These are phyloP conservation scores for Psittacula cyanocephala DNA, from an alignment of 2,113 vertebrate genomes.

Conservation along the genomic window DNA sequence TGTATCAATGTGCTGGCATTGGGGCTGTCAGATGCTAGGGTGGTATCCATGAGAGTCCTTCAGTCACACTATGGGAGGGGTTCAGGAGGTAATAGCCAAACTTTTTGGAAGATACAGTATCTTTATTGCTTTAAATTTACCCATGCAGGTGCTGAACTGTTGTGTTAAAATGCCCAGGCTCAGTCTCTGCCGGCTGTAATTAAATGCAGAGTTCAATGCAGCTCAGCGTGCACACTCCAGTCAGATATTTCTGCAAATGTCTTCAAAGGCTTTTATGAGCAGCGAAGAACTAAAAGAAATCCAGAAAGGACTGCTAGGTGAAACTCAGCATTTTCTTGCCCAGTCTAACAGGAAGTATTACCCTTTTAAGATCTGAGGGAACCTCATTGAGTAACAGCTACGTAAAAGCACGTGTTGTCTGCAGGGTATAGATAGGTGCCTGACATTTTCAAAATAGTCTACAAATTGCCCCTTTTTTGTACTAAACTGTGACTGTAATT, in stretches of 20 bases:
- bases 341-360: slow-evolving; percentile 17
- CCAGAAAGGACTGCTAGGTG: not conserved
- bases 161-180: not conserved
- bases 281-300: not conserved
- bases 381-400: slow-evolving; percentile 11
- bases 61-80: not conserved
- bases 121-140: not conserved
- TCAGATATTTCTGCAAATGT: not conserved
- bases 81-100: not conserved
- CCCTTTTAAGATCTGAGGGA: not conserved
- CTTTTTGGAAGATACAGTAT: not conserved
- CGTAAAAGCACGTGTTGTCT: not conserved
- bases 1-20: not conserved
- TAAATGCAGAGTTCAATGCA: not conserved
- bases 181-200: not conserved
- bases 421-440: not conserved
- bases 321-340: slow-evolving; percentile 22
- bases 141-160: not conserved
- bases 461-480: not conserved
- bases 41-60: not conserved
- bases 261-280: not conserved
- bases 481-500: slow-evolving; percentile 2
- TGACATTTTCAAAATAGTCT: not conserved
- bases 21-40: not conserved
- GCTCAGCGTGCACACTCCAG: not conserved